Evolutionary conservation across 1,140 invertebrate species (phyloP), one percentile per base, ranked within the genome.

Genomic region (Drosophila tani): DNA sequence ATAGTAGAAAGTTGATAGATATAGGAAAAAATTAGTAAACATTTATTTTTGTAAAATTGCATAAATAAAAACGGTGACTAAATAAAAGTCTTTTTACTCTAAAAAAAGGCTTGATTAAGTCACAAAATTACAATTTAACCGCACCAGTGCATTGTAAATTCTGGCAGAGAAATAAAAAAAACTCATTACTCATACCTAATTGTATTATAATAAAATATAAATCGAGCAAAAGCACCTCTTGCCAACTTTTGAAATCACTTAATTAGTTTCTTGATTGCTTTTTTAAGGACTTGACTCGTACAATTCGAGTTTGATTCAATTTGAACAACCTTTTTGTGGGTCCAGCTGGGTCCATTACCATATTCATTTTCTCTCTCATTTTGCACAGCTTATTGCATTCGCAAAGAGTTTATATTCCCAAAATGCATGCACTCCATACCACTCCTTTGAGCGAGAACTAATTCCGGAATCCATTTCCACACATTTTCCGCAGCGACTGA

Each of bases 401-500:
- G 17, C 51, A 15, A 24, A 24, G 32, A 35, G 9, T 11, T 35
- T 3, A 35, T 35, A 35, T n/a, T 41, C 15, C 11, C 32, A 35
- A 35, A 11, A 62, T 67, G 57, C 56, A 40, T 11, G 7, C 29
- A 64, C 35, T 19, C 5, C 17, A 9, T n/a, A 35, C 27, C 27
- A 50, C 43, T 43, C 51, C 63, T 46, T 29, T 21, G 41, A 24
- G 27, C 29, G 29, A 12, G 32, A 40, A 40, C 69, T 51, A 60
- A 43, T 73, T 51, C 21, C 45, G 38, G 17, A 35, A 41, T 38
- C 35, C 15, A 32, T 47, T 69, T 58, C 27, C 35, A 49, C 50
- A 49, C 53, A 43, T 49, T 59, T 71, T 7, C 38, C 66, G 5
- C 12, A 27, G 14, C 17, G 12, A 21, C 43, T 47, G 14, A 75